A percentile compares a stretch with the other conserved stretches of the same genome.
These are phyloP conservation scores for Portunus trituberculatus DNA, from an alignment of 1,140 invertebrate genomes.

Conservation along the genomic window DNA sequence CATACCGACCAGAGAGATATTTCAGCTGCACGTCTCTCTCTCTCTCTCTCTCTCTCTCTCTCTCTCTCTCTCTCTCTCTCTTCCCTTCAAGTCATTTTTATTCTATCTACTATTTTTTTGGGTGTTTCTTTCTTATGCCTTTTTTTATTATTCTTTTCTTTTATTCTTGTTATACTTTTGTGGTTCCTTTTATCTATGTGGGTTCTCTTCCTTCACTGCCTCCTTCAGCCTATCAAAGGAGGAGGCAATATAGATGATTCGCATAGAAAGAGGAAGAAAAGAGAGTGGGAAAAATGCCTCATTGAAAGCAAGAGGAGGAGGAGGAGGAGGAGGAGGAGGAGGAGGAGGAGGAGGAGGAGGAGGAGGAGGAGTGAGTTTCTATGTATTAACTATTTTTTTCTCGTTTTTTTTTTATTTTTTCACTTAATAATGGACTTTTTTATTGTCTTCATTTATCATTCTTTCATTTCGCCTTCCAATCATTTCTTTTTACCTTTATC, in stretches of 20 bases:
- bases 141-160: neutral
- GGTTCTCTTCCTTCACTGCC: neutral
- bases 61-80: too few relatives aligned
- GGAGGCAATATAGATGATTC: slow-evolving; percentile 13
- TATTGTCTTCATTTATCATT: neutral
- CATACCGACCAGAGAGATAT: too few relatives aligned
- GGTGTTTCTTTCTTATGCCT: neutral
- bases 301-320: neutral
- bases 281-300: neutral
- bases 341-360: neutral
- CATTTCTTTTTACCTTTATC: neutral
- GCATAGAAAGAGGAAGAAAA: neutral
- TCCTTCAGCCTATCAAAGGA: neutral
- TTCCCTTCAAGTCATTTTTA: too few relatives aligned
- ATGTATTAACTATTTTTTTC: neutral
- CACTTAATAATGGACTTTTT: too few relatives aligned
- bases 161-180: neutral
- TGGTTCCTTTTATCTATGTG: neutral
- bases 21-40: too few relatives aligned
- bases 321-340: neutral
- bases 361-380: neutral
- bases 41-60: too few relatives aligned
- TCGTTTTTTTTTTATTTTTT: neutral
- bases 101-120: too few relatives aligned
- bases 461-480: neutral